Conservation (phyloP, 2,888 invertebrate species). For the Orthonychiurus folsomi region DNA sequence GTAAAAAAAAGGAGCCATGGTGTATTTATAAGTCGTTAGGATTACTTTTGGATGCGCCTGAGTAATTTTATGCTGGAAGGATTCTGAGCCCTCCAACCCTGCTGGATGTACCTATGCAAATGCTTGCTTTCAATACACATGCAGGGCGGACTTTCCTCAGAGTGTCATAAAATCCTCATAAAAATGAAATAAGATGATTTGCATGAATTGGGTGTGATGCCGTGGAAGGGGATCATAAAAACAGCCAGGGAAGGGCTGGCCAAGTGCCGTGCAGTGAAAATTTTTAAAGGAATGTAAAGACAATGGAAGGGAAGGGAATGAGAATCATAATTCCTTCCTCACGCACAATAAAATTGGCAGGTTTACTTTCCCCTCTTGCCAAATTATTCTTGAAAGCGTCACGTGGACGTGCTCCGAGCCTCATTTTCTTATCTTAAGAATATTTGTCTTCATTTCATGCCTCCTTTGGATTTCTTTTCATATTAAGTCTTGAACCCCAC, state of each 20-base stretch:
- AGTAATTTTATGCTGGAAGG: too few species aligned
- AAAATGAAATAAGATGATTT: conserved; percentile 1
- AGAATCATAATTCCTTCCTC: conserved; percentile 11
- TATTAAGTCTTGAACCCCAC: too few species aligned
- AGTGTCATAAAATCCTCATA: neutral
- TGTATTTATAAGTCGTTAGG: neutral
- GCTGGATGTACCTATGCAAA: neutral
- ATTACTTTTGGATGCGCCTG: too few species aligned
- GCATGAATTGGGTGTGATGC: neutral
- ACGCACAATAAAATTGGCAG: conserved; percentile 15
- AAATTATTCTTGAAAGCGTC: conserved; percentile 14
- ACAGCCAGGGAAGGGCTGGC: neutral
- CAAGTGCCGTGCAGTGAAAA: neutral
- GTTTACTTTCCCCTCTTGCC: conserved; percentile 12
- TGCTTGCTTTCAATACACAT: neutral
- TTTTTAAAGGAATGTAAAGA: neutral
- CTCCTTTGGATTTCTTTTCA: too few species aligned
- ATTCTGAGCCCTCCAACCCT: neutral
- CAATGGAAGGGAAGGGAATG: neutral
- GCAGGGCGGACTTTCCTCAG: too few species aligned
- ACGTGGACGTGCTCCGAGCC: too few species aligned
- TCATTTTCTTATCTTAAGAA: neutral
- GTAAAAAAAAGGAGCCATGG: neutral
- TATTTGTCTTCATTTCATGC: too few species aligned
- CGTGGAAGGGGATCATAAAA: neutral